These are phyloP conservation scores for rabbit (Oryctolagus cuniculus) DNA, from an alignment of 2,113 vertebrate genomes.

Conservation along the genomic window DNA sequence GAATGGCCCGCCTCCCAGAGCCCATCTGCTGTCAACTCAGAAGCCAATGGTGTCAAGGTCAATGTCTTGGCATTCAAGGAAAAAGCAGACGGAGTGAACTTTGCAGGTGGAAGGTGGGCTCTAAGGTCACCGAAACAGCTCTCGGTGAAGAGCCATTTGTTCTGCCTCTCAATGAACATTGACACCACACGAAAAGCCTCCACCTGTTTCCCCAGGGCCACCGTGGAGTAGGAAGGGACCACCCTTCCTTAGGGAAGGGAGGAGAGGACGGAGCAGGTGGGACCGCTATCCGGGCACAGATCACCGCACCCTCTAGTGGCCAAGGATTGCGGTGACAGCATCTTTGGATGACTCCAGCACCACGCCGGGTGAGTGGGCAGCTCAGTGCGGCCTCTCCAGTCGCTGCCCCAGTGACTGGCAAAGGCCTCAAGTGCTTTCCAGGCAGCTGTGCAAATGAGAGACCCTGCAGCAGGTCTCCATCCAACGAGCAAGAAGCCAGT, in stretches of 20 bases:
- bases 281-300: background rate
- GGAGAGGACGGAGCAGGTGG: background rate
- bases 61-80: background rate
- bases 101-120: background rate
- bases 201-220: accelerated
- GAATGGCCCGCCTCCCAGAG: background rate
- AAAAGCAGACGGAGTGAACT: background rate
- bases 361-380: accelerated
- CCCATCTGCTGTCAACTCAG: background rate
- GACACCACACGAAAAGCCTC: background rate
- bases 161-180: background rate
- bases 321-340: background rate
- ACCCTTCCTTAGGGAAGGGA: background rate
- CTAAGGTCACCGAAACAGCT: background rate
- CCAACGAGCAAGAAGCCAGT: background rate
- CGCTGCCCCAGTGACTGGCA: background rate
- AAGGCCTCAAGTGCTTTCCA: background rate
- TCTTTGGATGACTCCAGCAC: background rate
- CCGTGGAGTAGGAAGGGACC: background rate
- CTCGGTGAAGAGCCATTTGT: background rate
- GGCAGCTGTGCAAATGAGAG: background rate
- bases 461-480: background rate
- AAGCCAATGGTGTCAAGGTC: background rate
- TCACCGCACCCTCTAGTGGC: conserved; percentile 29
- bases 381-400: accelerated